Evolutionary conservation across 1,140 invertebrate genomes (phyloP).

Genomic region (Cotesia typhae): DNA sequence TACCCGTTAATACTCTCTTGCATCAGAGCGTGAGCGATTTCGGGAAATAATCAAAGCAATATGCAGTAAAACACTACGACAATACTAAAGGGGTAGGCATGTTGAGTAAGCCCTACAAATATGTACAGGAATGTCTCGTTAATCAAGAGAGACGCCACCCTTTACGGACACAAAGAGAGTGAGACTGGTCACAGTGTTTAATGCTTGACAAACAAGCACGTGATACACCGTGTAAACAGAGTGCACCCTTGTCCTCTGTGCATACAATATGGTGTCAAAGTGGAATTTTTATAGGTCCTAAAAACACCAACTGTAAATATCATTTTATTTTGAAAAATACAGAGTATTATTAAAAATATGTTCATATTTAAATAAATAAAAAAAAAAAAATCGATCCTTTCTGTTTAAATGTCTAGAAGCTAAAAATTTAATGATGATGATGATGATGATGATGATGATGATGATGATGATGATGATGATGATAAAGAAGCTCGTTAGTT

Average conservation of each 20-base stretch:
- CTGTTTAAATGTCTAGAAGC: too few species aligned
- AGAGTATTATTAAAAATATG: too few species aligned
- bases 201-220: conserved; percentile 45
- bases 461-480: too few species aligned
- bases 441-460: too few species aligned
- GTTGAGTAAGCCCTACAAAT: conserved; percentile 22
- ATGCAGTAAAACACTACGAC: conserved; percentile 40
- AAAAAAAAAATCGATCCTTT: too few species aligned
- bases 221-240: conserved; percentile 26
- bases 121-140: conserved; percentile 42
- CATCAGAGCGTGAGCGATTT: conserved; percentile 1
- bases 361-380: too few species aligned
- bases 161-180: conserved; percentile 23
- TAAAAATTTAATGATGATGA: too few species aligned
- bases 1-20: background rate
- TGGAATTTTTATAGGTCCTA: background rate
- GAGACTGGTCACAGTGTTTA: conserved; percentile 40
- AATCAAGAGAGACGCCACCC: conserved; percentile 43
- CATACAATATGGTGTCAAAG: background rate
- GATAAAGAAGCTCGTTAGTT: too few species aligned
- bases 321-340: too few species aligned
- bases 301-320: too few species aligned
- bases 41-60: conserved; percentile 21
- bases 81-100: conserved; percentile 24
- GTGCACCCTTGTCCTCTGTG: conserved; percentile 27